phyloP scores from a whole-genome alignment of 1,140 invertebrate genomes.

The Atta colombica region DNA sequence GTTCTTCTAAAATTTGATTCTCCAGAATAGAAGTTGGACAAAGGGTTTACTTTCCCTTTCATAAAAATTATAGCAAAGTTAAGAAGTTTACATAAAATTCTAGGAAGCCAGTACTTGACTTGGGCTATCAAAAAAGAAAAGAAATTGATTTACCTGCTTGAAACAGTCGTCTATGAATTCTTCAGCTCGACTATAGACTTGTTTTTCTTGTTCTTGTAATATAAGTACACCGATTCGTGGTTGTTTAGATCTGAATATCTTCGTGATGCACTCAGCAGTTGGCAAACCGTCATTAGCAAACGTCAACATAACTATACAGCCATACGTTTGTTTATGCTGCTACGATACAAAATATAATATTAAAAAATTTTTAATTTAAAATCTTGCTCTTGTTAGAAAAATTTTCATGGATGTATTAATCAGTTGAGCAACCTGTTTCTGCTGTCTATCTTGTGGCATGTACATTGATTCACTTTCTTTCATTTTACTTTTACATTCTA shows the following conservation, averaged over 20 bases:
- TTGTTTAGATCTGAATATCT: conserved; percentile 77
- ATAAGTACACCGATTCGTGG: conserved; percentile 81
- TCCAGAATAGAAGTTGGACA: background rate
- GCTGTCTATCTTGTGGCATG: conserved; percentile 21
- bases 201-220: conserved; percentile 80
- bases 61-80: background rate
- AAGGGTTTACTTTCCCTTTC: too few relatives aligned
- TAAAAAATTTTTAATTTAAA: conserved; percentile 14
- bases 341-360: conserved; percentile 19
- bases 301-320: conserved; percentile 79
- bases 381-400: background rate
- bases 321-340: conserved; percentile 67
- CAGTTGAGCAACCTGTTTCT: conserved; percentile 61
- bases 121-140: background rate
- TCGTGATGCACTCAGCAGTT: conserved; percentile 71
- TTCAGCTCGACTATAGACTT: conserved; percentile 77
- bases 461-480: background rate
- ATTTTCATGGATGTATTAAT: background rate
- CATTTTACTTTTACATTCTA: background rate
- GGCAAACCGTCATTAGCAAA: conserved; percentile 77
- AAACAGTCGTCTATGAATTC: conserved; percentile 83
- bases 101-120: background rate
- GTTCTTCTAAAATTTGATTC: background rate
- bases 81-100: background rate
- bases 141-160: conserved; percentile 72